Evolutionary conservation across 2,113 vertebrate genomes (phyloP).

Genomic region (Nerophis lumbriciformis): DNA sequence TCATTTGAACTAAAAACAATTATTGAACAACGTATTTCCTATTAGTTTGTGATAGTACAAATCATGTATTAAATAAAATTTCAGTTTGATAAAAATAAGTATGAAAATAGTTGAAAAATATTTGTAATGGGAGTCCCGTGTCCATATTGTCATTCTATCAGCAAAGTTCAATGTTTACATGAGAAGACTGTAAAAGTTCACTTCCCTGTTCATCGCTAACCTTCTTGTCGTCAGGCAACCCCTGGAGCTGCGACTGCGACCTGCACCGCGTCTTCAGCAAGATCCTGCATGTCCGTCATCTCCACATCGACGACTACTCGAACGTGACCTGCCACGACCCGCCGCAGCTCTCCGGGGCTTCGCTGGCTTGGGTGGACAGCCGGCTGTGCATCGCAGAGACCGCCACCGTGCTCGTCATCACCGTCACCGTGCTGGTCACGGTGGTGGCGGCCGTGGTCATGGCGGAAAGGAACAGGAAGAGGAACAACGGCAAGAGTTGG

Average conservation of each 20-base stretch:
- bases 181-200: not conserved
- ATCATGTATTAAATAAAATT: too few species aligned
- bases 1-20: too few species aligned
- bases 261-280: conserved; percentile 72
- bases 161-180: not conserved
- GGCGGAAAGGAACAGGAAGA: conserved; percentile 69
- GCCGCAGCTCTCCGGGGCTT: conserved; percentile 53
- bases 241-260: conserved; percentile 72
- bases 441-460: conserved; percentile 70
- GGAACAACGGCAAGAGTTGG: conserved; percentile 54
- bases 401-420: conserved; percentile 67
- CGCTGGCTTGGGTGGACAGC: conserved; percentile 64
- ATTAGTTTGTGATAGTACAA: too few species aligned
- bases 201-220: not conserved
- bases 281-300: conserved; percentile 66
- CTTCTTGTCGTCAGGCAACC: conserved; percentile 47
- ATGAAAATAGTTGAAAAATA: too few species aligned
- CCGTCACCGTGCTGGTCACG: conserved; percentile 62
- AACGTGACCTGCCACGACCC: conserved; percentile 66
- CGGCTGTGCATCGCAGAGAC: conserved; percentile 71
- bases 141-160: too few species aligned
- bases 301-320: conserved; percentile 67
- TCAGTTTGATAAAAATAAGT: too few species aligned
- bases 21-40: too few species aligned
- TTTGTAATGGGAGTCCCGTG: too few species aligned